These are phyloP conservation scores for Peromyscus eremicus DNA, from an alignment of 2,797 vertebrate species.

Conservation along the genomic window DNA sequence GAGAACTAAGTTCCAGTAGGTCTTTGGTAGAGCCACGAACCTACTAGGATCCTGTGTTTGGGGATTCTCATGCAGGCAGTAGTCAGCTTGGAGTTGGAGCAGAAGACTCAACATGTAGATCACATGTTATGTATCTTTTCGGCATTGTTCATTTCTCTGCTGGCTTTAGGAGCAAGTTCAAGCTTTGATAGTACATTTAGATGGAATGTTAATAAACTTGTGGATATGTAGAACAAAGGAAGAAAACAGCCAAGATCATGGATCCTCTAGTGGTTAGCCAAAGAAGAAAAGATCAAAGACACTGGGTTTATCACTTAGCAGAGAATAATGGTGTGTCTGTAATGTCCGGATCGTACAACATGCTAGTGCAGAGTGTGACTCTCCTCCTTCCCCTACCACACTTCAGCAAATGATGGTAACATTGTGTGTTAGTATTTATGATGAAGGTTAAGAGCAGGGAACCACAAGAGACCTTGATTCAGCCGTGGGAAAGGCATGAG, in stretches of 20 bases:
- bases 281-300: not conserved
- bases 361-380: not conserved
- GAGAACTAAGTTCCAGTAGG: not conserved
- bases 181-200: slow-evolving; percentile 37
- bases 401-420: slow-evolving; percentile 53
- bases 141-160: not conserved
- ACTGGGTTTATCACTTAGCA: not conserved
- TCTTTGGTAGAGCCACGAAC: not conserved
- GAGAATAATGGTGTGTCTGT: not conserved
- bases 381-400: not conserved
- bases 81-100: not conserved
- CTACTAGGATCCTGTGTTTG: not conserved
- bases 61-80: not conserved
- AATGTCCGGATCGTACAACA: not conserved
- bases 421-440: slow-evolving; percentile 60
- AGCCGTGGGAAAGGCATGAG: not conserved
- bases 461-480: not conserved
- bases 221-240: not conserved
- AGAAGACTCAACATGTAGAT: not conserved
- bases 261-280: not conserved
- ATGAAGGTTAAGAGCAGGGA: slow-evolving; percentile 30
- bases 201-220: not conserved
- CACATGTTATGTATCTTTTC: not conserved
- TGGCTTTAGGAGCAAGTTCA: not conserved
- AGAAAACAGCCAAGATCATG: not conserved